phyloP scores from a whole-genome alignment of 2,888 invertebrate genomes.

The Cryptus armator region DNA sequence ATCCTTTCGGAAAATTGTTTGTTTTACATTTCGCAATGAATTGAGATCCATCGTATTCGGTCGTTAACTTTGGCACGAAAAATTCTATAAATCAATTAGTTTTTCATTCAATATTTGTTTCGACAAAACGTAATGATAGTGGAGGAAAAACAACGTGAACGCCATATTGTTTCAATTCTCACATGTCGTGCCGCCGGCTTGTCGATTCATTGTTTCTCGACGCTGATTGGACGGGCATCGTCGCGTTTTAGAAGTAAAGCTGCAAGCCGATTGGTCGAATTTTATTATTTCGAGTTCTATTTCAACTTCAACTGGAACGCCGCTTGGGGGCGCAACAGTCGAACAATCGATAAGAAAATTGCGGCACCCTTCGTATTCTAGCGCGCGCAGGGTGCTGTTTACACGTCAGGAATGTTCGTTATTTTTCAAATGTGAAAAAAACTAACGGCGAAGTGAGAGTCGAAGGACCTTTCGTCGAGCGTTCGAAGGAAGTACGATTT shows the following conservation, averaged over 20 bases:
- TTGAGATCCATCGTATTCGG: conserved; percentile 54
- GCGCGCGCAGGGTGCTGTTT: background rate
- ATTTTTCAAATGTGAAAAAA: conserved; percentile 12
- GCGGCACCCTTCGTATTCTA: background rate
- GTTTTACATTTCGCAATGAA: conserved; percentile 63
- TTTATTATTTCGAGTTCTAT: too few species aligned
- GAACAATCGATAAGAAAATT: background rate
- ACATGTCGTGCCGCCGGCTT: conserved; percentile 1
- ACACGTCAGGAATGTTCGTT: conserved; percentile 19
- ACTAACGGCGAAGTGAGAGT: background rate
- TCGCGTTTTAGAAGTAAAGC: too few species aligned
- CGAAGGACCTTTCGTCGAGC: background rate
- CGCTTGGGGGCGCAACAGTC: background rate
- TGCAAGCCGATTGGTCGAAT: too few species aligned
- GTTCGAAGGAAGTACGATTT: background rate
- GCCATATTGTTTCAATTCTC: conserved; percentile 28
- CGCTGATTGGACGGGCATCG: background rate
- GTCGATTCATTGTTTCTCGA: background rate
- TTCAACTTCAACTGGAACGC: background rate
- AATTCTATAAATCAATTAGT: conserved; percentile 2
- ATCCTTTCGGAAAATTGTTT: background rate
- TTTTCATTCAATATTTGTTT: conserved; percentile 42
- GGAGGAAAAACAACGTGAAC: conserved; percentile 3
- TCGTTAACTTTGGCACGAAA: background rate
- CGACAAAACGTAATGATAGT: conserved; percentile 5